phyloP scores from a whole-genome alignment of 2,888 invertebrate species.

The Cosmorhoe ocellata region DNA sequence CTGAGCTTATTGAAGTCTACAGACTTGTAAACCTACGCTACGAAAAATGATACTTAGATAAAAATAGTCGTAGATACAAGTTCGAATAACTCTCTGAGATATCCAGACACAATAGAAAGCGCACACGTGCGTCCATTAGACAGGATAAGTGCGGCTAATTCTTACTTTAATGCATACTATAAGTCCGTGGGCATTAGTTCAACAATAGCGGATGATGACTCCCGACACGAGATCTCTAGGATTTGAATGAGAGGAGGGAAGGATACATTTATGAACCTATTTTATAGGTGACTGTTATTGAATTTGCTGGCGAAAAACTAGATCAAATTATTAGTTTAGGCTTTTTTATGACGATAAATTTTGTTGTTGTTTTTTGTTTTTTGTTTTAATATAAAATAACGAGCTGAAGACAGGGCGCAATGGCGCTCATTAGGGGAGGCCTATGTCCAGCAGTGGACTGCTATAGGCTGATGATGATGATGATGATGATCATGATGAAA shows the following conservation, averaged over 20 bases:
- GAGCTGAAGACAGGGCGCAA: too few species aligned
- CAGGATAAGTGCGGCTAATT: constrained; percentile 77
- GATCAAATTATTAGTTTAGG: too few species aligned
- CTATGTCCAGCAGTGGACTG: too few species aligned
- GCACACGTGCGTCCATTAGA: constrained; percentile 70
- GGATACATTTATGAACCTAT: neutral
- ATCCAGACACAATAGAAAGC: constrained; percentile 54
- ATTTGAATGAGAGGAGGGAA: neutral
- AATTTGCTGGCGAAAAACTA: too few species aligned
- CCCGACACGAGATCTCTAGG: constrained; percentile 36
- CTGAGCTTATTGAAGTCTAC: too few species aligned
- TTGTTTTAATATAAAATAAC: too few species aligned
- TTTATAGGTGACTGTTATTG: too few species aligned
- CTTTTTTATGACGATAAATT: too few species aligned
- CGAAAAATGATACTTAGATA: neutral
- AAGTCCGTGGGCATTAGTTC: constrained; percentile 12
- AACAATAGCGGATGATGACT: constrained; percentile 19
- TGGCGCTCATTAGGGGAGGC: too few species aligned
- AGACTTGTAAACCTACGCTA: neutral
- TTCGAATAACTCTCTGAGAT: constrained; percentile 15
- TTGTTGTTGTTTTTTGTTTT: too few species aligned
- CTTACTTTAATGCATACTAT: constrained; percentile 44
- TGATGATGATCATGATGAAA: too few species aligned
- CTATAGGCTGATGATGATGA: too few species aligned
- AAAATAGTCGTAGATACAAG: neutral